phyloP scores from a whole-genome alignment of 2,888 invertebrate genomes.

The Dasysyrphus albostriatus region DNA sequence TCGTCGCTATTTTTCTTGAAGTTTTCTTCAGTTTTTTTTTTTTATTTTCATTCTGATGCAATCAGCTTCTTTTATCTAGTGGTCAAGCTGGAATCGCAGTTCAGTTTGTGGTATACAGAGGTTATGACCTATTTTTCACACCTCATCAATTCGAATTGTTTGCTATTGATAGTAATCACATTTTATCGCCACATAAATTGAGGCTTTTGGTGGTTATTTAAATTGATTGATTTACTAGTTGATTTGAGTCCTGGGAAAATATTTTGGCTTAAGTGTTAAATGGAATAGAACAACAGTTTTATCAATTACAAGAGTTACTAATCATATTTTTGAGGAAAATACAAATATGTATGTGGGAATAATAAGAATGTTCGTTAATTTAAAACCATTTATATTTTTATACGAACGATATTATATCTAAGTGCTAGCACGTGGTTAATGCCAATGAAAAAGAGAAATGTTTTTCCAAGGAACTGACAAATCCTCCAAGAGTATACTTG shows the following conservation, averaged over 20 bases:
- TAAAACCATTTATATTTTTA: too few species aligned
- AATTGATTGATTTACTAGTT: slow-evolving; percentile 16
- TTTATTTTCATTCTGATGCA: slow-evolving; percentile 17
- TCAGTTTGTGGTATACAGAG: slow-evolving; percentile 27
- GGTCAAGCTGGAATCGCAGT: slow-evolving; percentile 33
- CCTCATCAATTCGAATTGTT: slow-evolving; percentile 46
- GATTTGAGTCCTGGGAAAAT: neutral
- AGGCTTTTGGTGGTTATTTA: slow-evolving; percentile 26
- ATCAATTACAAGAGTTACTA: neutral
- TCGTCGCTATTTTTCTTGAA: neutral
- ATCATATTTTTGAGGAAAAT: too few species aligned
- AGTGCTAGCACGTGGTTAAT: too few species aligned
- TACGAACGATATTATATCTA: too few species aligned
- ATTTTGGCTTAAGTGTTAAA: neutral
- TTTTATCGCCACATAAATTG: slow-evolving; percentile 58
- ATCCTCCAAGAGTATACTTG: too few species aligned
- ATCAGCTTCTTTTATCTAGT: slow-evolving; percentile 60
- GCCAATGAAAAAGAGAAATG: too few species aligned
- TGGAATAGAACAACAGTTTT: neutral
- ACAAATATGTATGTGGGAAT: too few species aligned
- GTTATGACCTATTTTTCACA: slow-evolving; percentile 64
- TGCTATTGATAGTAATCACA: slow-evolving; percentile 32
- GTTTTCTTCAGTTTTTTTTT: neutral
- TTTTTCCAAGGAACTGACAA: too few species aligned
- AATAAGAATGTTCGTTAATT: too few species aligned